phyloP scores from a whole-genome alignment of 2,888 invertebrate species.

The Hetaerina titia region DNA sequence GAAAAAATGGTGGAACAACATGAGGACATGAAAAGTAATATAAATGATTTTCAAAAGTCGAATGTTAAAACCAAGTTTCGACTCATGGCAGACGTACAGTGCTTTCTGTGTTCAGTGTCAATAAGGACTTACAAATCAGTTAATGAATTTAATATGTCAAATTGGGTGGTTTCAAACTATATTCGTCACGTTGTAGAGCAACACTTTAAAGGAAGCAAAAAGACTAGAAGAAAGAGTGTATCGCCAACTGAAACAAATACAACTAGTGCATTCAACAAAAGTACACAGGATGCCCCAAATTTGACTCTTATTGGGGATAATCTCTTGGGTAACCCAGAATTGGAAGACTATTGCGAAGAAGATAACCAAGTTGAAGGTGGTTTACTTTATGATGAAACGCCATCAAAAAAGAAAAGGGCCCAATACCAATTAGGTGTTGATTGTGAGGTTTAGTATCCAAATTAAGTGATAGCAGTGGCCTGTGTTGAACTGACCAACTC shows the following conservation, averaged over 20 bases:
- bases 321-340: neutral
- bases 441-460: neutral
- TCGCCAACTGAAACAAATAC: neutral
- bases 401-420: conserved; percentile 19
- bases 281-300: neutral
- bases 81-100: neutral
- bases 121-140: neutral
- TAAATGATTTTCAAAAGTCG: neutral
- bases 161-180: conserved; percentile 18
- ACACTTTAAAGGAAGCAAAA: neutral
- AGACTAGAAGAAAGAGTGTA: neutral
- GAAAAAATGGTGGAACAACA: neutral
- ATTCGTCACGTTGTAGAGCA: neutral
- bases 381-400: neutral
- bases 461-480: neutral
- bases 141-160: neutral
- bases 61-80: neutral
- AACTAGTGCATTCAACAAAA: neutral
- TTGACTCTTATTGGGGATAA: neutral
- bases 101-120: neutral
- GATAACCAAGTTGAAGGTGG: neutral
- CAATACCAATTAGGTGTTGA: neutral
- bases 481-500: too few species aligned
- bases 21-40: neutral
- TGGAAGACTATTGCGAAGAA: neutral